phyloP scores from a whole-genome alignment of 2,113 vertebrate species.

The Prinia subflava region DNA sequence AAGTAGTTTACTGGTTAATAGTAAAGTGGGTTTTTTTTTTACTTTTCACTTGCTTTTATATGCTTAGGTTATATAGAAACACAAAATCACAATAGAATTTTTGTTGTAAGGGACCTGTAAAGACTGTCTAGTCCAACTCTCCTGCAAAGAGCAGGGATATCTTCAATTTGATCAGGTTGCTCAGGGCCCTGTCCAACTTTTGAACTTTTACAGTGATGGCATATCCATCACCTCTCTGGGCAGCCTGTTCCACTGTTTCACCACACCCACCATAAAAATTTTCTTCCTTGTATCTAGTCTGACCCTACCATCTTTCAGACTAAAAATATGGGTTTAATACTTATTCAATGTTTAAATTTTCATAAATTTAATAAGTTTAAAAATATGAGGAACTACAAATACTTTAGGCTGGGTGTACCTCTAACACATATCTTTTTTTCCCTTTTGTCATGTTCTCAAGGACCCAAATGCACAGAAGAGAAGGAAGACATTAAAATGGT shows the following conservation, averaged over 20 bases:
- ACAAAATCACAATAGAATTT: background rate
- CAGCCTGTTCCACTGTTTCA: background rate
- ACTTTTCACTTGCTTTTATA: background rate
- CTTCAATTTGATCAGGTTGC: background rate
- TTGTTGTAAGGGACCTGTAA: background rate
- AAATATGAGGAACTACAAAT: background rate
- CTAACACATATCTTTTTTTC: background rate
- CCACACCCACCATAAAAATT: background rate
- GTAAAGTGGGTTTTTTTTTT: background rate
- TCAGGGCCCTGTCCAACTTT: fast-evolving
- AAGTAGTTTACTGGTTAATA: background rate
- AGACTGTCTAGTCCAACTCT: background rate
- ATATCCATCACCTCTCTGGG: fast-evolving
- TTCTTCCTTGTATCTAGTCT: background rate
- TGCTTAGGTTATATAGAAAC: background rate
- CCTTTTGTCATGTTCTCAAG: background rate
- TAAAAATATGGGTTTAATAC: background rate
- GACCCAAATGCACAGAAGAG: fast-evolving
- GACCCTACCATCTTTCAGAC: background rate
- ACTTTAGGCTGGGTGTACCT: background rate
- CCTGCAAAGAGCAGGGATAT: background rate
- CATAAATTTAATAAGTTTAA: background rate
- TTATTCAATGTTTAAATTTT: background rate
- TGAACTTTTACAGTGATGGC: background rate
- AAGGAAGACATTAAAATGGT: background rate